These are phyloP conservation scores for Spheniscus humboldti DNA, from an alignment of 2,797 vertebrate genomes.

Conservation along the genomic window DNA sequence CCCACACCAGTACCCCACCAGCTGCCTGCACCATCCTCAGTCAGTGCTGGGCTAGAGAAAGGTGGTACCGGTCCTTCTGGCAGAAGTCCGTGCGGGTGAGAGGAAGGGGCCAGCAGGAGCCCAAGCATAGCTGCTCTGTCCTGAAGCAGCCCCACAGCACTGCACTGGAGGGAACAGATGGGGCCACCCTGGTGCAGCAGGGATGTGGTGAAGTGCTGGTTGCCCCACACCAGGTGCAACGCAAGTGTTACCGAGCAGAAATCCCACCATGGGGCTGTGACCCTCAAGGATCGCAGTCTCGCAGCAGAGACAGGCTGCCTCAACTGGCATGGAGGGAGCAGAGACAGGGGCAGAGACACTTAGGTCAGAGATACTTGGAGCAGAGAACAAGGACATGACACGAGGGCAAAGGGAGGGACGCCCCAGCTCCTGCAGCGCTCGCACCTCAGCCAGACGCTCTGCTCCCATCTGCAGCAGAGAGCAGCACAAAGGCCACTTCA, in stretches of 20 bases:
- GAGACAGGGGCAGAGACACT: neutral
- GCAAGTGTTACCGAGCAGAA: neutral
- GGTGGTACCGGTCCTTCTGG: neutral
- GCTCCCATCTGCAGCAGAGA: neutral
- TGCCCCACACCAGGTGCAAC: neutral
- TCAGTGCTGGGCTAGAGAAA: neutral
- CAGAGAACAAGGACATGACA: too few species aligned
- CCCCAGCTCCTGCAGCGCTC: neutral
- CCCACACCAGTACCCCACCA: too few species aligned
- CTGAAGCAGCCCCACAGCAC: neutral
- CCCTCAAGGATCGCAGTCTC: too few species aligned
- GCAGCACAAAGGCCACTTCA: neutral
- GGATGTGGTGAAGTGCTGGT: accelerated
- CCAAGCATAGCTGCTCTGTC: neutral
- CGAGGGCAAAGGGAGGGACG: accelerated
- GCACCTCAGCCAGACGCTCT: neutral
- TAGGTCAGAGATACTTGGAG: neutral
- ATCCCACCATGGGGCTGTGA: neutral
- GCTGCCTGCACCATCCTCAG: too few species aligned
- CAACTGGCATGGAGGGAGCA: accelerated
- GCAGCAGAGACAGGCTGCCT: neutral
- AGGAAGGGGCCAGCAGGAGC: neutral
- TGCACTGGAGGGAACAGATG: accelerated
- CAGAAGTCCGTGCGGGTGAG: too few species aligned
- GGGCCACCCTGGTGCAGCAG: too few species aligned